A percentile compares a stretch with the other conserved stretches of the same genome.
These are phyloP conservation scores for Choloepus hoffmanni DNA, from an alignment of 2,113 vertebrate genomes.

Conservation along the genomic window DNA sequence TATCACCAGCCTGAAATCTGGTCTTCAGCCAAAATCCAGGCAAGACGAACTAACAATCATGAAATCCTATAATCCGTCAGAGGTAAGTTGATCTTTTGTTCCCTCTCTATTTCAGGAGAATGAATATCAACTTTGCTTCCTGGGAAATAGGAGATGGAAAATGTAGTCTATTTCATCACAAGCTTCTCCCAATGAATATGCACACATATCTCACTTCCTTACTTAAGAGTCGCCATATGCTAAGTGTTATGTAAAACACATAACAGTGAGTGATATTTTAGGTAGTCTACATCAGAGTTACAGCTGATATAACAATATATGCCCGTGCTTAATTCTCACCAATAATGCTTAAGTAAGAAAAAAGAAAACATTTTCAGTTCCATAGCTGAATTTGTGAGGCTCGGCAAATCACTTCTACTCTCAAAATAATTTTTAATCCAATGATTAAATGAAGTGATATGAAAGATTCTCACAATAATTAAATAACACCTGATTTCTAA, in stretches of 20 bases:
- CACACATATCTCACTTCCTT: neutral
- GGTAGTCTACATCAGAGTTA: neutral
- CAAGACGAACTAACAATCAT: neutral
- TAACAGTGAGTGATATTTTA: neutral
- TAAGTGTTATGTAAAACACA: conserved; percentile 37
- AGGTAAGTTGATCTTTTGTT: neutral
- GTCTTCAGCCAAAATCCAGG: neutral
- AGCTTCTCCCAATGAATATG: neutral
- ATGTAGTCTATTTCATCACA: conserved; percentile 7
- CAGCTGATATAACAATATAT: conserved; percentile 51
- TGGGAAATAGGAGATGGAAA: neutral
- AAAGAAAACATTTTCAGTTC: conserved; percentile 14
- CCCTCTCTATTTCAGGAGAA: neutral
- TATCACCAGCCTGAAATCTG: neutral
- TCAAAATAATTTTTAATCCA: conserved; percentile 18
- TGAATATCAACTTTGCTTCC: conserved; percentile 29
- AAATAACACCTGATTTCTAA: conserved; percentile 15
- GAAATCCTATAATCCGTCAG: neutral
- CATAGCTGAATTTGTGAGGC: neutral
- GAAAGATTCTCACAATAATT: conserved; percentile 41
- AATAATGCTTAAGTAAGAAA: neutral
- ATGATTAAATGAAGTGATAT: conserved; percentile 26
- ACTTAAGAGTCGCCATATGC: conserved; percentile 50
- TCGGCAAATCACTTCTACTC: conserved; percentile 39
- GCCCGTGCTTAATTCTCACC: conserved; percentile 60